Base-by-base conservation (phyloP, 2,113 vertebrate genomes). In the Tupaia tana region DNA sequence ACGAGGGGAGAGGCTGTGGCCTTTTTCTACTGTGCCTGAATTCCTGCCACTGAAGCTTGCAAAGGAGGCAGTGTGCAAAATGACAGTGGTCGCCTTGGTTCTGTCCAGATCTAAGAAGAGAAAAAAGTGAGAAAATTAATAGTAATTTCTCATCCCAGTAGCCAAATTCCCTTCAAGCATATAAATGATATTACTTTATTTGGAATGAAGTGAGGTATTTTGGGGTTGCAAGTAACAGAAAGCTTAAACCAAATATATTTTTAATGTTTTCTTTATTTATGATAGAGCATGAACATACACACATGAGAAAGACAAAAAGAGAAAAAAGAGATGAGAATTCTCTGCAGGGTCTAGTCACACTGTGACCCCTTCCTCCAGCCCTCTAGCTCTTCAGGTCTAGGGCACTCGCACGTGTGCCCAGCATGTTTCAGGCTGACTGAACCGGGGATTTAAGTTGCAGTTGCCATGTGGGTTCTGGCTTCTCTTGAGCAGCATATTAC, bases 121-220 rank as follows among this genome's bases (percentile, higher is more conserved):
- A 90, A 90, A 66, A 91, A 24, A 25, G 25, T 95, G 34, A 92
- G 52, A 15, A 77, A 67, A 74, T 81, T 31, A 34, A 3, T 22
- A 75, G 70, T 7, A 67, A 10, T 96, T 81, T 87, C 0, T 91
- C 70, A 77, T 77, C 27, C n/a, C 16, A 70, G 12, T 7, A 64
- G 64, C 77, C n/a, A 94, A 90, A 78, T 80, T 74, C 77, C 81
- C 27, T 95, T 94, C 54, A 87, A 92, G 73, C 8, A 89, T 63
- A 19, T 43, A 83, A 63, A 15, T 34, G n/a, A 29, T 54, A 59
- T 83, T 79, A 56, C 34, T 22, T 78, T 89, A 31, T 87, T 95
- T 86, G 61, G 54, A 74, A 31, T 81, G 74, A 59, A 15, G 74
- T 43, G 29, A 8, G 14, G 27, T 83, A 56, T 70, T 71, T 59